Evolutionary conservation across 2,797 vertebrate genomes (phyloP).

Genomic region (Rhabdophis nuchalis): DNA sequence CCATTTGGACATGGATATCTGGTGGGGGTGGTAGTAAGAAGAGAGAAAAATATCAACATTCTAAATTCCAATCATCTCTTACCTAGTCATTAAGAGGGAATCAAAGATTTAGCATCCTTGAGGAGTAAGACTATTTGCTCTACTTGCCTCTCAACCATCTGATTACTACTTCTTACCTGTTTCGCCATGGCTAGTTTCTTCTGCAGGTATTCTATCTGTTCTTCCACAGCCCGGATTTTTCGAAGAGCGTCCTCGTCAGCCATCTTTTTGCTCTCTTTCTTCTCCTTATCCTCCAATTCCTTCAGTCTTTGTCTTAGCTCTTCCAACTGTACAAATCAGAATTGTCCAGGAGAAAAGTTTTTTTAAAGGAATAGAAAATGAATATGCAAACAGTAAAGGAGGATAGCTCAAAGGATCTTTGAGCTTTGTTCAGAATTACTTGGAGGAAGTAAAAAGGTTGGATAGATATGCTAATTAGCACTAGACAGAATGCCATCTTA

Average conservation of each 20-base stretch:
- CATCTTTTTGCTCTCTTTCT: conserved; percentile 96
- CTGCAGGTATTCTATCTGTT: conserved; percentile 94
- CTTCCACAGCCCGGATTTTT: conserved; percentile 93
- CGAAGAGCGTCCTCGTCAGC: conserved; percentile 92
- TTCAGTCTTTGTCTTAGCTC: conserved; percentile 88
- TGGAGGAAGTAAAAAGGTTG: neutral
- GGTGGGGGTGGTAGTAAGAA: neutral
- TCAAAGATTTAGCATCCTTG: neutral
- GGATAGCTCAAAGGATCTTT: neutral
- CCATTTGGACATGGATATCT: neutral
- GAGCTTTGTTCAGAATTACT: neutral
- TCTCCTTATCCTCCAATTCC: conserved; percentile 92
- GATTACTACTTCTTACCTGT: conserved; percentile 74
- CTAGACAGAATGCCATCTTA: neutral
- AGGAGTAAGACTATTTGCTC: neutral
- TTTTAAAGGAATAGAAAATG: neutral
- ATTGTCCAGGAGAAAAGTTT: neutral
- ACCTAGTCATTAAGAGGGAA: neutral
- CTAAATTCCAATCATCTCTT: neutral
- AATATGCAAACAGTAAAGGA: neutral
- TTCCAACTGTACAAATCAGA: conserved; percentile 77
- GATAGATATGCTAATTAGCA: neutral
- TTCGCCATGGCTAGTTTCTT: conserved; percentile 96
- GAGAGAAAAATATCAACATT: neutral
- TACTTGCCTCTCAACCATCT: neutral